phyloP scores from a whole-genome alignment of 2,888 invertebrate species.

The Cenopis cana region DNA sequence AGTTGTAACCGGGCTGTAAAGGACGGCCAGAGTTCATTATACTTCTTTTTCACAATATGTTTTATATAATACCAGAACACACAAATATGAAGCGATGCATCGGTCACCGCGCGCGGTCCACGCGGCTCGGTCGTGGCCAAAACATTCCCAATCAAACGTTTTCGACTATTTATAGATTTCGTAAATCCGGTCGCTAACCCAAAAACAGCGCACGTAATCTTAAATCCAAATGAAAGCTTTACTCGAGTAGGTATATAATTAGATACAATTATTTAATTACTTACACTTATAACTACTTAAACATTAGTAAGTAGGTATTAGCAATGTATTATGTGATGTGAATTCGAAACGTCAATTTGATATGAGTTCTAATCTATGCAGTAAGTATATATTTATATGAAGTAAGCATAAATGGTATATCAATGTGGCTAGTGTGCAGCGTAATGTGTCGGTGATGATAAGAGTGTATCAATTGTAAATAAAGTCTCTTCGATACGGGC shows the following conservation, averaged over 20 bases:
- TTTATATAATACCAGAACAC: conserved; percentile 21
- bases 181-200: conserved; percentile 41
- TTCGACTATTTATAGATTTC: conserved; percentile 43
- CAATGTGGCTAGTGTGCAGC: background rate
- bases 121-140: conserved; percentile 37
- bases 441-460: conserved; percentile 19
- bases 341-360: background rate
- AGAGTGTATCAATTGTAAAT: conserved; percentile 35
- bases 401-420: background rate
- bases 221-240: conserved; percentile 1
- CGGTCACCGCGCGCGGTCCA: conserved; percentile 24
- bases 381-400: too few species aligned
- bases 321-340: background rate
- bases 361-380: background rate
- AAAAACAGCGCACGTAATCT: conserved; percentile 14
- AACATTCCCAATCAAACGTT: conserved; percentile 43
- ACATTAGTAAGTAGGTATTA: too few species aligned
- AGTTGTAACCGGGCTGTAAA: too few species aligned
- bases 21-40: conserved; percentile 16
- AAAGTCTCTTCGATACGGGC: conserved; percentile 27
- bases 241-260: background rate
- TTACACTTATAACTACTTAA: too few species aligned
- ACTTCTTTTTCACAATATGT: conserved; percentile 31
- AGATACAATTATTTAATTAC: background rate
- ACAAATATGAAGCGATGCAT: conserved; percentile 24